Evolutionary conservation across 2,888 invertebrate species (phyloP), one percentile per base, ranked within the genome.

Genomic region (Chironomus riparius): DNA sequence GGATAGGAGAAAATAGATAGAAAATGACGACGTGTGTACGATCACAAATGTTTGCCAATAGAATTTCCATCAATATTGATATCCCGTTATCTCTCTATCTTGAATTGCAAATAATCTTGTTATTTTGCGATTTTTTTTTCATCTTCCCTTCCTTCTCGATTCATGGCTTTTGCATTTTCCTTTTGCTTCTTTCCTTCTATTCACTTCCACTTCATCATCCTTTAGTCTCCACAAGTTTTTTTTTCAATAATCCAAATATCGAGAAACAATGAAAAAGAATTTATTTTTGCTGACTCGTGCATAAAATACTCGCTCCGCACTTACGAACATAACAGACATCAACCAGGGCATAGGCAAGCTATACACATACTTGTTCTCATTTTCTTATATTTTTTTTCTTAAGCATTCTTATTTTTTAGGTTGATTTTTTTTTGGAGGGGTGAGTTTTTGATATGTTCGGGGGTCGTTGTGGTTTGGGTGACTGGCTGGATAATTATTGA

Each of bases 31-130:
- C 56, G 56, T 56, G 56, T 50, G 50, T 56, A 56, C 15, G 56
- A 15, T 56, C 18, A 65, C 65, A 65, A 65, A 65, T 65, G 56
- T 56, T 56, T 56, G 65, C 65, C 24, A 65, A 65, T 65, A 21
- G 24, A 74, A 74, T 62, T 74, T 74, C 65, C 48, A 68, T 74
- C 74, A 74, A 74, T 74, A 74, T 72, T 65, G 73, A 73, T 74
- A 74, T 56, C 38, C 21, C 62, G 68, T 74, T 68, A 74, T 74
- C 65, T 74, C 68, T 74, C 62, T 65, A 74, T 74, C 74, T 74
- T 61, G 38, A 74, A 74, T 68, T 74, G 65, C 65, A 62, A 74
- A 61, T 74, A 74, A 74, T 74, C 74, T 74, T 47, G 68, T 74
- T 74, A 74, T 74, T 73, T 61, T 73, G 61, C 62, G 72, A 74